phyloP scores from a whole-genome alignment of 2,797 vertebrate genomes.

The Taeniopygia guttata region DNA sequence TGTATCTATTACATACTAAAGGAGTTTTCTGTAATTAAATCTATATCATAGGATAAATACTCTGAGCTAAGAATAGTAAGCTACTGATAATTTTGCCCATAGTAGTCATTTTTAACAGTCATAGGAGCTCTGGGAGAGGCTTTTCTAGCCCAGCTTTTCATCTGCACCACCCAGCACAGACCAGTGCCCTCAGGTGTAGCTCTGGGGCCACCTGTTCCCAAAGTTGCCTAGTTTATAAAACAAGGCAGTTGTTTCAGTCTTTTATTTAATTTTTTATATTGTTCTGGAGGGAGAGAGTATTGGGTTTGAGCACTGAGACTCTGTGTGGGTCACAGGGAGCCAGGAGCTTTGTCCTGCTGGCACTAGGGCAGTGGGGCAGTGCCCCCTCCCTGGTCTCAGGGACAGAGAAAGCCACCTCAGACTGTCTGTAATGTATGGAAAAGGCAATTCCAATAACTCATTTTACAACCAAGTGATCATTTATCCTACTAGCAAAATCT shows the following conservation, averaged over 20 bases:
- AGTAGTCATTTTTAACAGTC: background rate
- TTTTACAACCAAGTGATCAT: constrained; percentile 63
- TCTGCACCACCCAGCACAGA: background rate
- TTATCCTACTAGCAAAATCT: constrained; percentile 62
- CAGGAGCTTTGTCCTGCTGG: background rate
- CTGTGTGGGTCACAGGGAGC: background rate
- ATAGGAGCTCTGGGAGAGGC: background rate
- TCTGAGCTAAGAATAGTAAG: background rate
- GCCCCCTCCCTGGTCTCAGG: background rate
- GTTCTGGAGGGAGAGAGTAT: background rate
- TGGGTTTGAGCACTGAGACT: background rate
- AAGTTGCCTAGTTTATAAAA: background rate
- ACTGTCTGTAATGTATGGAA: background rate
- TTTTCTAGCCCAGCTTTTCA: background rate
- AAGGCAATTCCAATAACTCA: constrained; percentile 46
- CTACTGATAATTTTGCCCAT: background rate
- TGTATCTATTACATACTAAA: background rate
- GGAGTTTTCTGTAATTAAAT: constrained; percentile 17
- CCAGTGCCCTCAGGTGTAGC: background rate
- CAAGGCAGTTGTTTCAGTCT: fast-evolving
- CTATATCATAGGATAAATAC: constrained; percentile 18
- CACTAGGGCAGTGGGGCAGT: too few relatives aligned
- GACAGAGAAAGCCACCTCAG: background rate
- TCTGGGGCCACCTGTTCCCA: background rate
- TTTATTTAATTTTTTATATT: background rate